Evolutionary conservation across 1,140 invertebrate species (phyloP).

Genomic region (Orussus abietinus): DNA sequence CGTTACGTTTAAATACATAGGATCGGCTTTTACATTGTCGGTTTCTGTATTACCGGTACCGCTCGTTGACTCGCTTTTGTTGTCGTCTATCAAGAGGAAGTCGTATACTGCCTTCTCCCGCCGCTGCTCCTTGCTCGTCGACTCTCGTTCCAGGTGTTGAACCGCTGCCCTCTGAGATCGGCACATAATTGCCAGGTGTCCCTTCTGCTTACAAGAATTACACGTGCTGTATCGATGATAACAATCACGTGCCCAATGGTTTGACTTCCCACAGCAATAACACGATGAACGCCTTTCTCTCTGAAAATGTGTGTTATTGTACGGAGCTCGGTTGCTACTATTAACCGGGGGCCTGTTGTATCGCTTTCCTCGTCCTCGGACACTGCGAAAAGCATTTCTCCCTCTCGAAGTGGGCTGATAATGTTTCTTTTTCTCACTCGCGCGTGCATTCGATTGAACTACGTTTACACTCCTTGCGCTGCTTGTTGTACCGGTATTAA

Average conservation of each 20-base stretch:
- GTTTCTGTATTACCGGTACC: slow-evolving; percentile 1
- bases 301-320: background rate
- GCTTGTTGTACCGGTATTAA: background rate
- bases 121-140: background rate
- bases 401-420: background rate
- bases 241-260: slow-evolving; percentile 7
- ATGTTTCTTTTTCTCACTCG: slow-evolving; percentile 1
- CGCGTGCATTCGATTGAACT: too few relatives aligned
- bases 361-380: background rate
- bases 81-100: slow-evolving; percentile 2
- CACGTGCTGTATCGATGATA: slow-evolving; percentile 4
- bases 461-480: background rate
- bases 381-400: background rate
- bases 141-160: background rate
- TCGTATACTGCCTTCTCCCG: slow-evolving; percentile 2
- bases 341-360: slow-evolving; percentile 1
- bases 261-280: slow-evolving; percentile 8
- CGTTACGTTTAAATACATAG: slow-evolving; percentile 8
- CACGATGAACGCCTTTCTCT: background rate
- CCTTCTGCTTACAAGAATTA: slow-evolving; percentile 3
- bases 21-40: slow-evolving; percentile 5
- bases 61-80: slow-evolving; percentile 1
- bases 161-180: background rate
- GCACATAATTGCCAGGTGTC: slow-evolving; percentile 1
- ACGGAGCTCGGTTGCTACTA: background rate